phyloP scores from a whole-genome alignment of 2,888 invertebrate genomes.

The Shargacucullia verbasci region DNA sequence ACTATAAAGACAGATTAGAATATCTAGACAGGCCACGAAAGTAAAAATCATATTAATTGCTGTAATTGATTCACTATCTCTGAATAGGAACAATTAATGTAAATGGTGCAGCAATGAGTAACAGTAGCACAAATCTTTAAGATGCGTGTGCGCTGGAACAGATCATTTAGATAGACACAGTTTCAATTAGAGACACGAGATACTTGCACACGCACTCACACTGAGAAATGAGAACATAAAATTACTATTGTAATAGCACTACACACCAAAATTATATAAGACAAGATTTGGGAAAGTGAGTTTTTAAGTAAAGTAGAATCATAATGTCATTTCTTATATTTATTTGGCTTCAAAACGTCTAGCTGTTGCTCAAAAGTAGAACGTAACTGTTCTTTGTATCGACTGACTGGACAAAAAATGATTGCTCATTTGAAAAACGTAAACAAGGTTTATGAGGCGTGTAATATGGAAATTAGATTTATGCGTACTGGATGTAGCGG shows the following conservation, averaged over 20 bases:
- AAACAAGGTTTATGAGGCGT: constrained; percentile 6
- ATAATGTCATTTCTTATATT: constrained; percentile 32
- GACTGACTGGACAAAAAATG: constrained; percentile 5
- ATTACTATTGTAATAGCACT: constrained; percentile 32
- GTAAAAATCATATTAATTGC: constrained; percentile 45
- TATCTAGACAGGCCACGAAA: constrained; percentile 2
- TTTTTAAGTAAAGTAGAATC: constrained; percentile 36
- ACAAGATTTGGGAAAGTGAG: constrained; percentile 41
- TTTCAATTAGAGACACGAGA: constrained; percentile 51
- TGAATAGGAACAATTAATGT: constrained; percentile 44
- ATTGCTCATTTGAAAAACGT: constrained; percentile 7
- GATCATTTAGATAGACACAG: constrained; percentile 49
- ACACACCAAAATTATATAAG: constrained; percentile 42
- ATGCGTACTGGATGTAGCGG: not conserved
- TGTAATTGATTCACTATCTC: constrained; percentile 46
- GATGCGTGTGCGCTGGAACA: constrained; percentile 44
- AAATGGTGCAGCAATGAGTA: constrained; percentile 33
- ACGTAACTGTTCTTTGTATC: constrained; percentile 42
- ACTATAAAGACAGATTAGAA: no score
- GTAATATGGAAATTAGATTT: constrained; percentile 10
- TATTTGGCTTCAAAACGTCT: constrained; percentile 34
- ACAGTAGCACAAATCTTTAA: constrained; percentile 37
- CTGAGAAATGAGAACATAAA: constrained; percentile 35
- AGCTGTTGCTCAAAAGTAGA: constrained; percentile 23
- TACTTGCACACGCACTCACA: constrained; percentile 39